Evolutionary conservation across 2,113 vertebrate species (phyloP).

Genomic region (Solea senegalensis): DNA sequence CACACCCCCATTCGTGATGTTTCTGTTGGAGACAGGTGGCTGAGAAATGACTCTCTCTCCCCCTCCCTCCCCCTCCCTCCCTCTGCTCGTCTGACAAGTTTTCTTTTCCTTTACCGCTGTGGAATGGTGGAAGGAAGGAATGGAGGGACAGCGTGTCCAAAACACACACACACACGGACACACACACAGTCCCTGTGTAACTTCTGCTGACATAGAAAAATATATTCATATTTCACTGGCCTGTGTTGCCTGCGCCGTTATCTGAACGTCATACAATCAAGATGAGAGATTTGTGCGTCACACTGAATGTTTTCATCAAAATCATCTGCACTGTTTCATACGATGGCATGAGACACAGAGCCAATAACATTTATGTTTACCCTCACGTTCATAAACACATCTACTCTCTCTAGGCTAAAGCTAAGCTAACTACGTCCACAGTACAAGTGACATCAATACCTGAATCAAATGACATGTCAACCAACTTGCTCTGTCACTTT

Average conservation of each 20-base stretch:
- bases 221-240: constrained; percentile 8
- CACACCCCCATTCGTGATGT: constrained; percentile 38
- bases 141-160: constrained; percentile 46
- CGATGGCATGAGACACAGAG: background rate
- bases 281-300: background rate
- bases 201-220: constrained; percentile 29
- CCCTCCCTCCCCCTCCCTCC: constrained; percentile 17
- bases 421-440: too few species aligned
- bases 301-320: too few species aligned
- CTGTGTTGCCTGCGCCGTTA: background rate
- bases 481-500: too few species aligned
- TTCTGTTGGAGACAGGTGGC: constrained; percentile 67
- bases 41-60: constrained; percentile 50
- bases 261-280: background rate
- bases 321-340: background rate
- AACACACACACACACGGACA: constrained; percentile 41
- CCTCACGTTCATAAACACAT: too few species aligned
- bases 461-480: too few species aligned
- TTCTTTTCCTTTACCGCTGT: constrained; percentile 61
- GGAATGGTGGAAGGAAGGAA: constrained; percentile 31
- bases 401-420: too few species aligned
- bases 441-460: too few species aligned
- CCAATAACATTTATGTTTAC: too few species aligned
- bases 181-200: constrained; percentile 16
- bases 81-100: constrained; percentile 47